These are phyloP conservation scores for Choristoneura fumiferana DNA, from an alignment of 1,140 invertebrate genomes.

Conservation along the genomic window DNA sequence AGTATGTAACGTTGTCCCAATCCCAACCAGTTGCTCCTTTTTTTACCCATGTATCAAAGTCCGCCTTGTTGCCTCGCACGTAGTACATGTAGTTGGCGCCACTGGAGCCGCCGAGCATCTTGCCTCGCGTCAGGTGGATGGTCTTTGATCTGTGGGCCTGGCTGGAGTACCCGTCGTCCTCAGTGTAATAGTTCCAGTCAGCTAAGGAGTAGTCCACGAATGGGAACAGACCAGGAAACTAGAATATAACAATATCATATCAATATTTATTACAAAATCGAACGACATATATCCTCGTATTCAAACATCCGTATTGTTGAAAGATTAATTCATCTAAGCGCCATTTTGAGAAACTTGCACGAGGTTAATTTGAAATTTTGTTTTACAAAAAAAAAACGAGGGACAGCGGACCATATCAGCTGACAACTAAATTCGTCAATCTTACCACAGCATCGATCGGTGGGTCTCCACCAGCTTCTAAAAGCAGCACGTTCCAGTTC, in stretches of 20 bases:
- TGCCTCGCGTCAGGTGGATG: conserved; percentile 81
- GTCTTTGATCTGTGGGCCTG: conserved; percentile 78
- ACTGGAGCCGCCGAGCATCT: conserved; percentile 91
- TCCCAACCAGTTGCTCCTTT: conserved; percentile 92
- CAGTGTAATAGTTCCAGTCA: conserved; percentile 86
- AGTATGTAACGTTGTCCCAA: conserved; percentile 87
- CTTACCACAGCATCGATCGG: conserved; percentile 34
- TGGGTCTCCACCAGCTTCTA: conserved; percentile 84
- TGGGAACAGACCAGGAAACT: conserved; percentile 47
- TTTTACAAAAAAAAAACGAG: too few species aligned
- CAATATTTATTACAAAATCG: too few species aligned
- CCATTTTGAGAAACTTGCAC: too few species aligned
- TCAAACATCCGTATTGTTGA: conserved; percentile 5
- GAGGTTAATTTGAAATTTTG: too few species aligned
- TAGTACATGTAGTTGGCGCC: conserved; percentile 97
- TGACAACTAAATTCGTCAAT: too few species aligned
- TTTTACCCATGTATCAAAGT: conserved; percentile 93
- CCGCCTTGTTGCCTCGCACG: conserved; percentile 87
- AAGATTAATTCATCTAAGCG: too few species aligned
- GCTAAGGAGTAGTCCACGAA: conserved; percentile 30
- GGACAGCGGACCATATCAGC: too few species aligned
- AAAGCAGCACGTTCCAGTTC: conserved; percentile 84
- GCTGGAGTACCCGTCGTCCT: conserved; percentile 82
- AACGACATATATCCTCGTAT: not conserved
- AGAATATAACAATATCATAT: too few species aligned